Evolutionary conservation across 2,797 vertebrate species (phyloP), one percentile per base, ranked within the genome.

Genomic region (Sarcoramphus papa): DNA sequence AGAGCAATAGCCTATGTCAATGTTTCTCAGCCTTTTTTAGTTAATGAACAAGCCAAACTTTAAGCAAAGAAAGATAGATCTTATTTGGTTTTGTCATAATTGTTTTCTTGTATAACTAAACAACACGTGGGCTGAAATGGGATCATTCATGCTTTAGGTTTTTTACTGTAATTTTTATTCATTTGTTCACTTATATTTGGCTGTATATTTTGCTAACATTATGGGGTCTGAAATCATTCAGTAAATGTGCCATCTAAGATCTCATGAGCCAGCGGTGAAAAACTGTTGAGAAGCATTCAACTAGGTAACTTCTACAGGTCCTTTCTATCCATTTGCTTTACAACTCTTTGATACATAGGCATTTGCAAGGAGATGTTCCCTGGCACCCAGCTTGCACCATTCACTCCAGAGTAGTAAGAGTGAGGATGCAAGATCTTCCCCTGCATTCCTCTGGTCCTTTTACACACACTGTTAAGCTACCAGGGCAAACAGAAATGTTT

Each of bases 401-500:
- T 93, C 31, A 37, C 51, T 85, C 67, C 41, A 1, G 3, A 73
- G 18, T 7, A 84, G 43, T 41, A 81, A 72, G 14, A 54, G 4
- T 25, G 37, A 68, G 64, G 27, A 75, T 88, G 25, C 1, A 2
- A 60, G 72, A 37, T 31, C 35, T 54, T 73, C 28, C 54, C 30
- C 19, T 65, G 54, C 54, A 43, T 91, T 74, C 30, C 23, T n/a
- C 47, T 56, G 14, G 21, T 83, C 31, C 83, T 67, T 88, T 65
- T 84, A 47, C 22, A 54, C 17, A 59, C 40, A 43, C 30, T 68
- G 16, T 40, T 82, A 80, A 83, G 45, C 41, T 89, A 82, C 43
- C 41, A 74, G 33, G 43, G 24, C 69, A 94, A 88, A 81, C 57
- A 86, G 31, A 80, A 91, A 57, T 56, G 35, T 85, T 92, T 70